Percentiles rank a stretch among this genome's conserved stretches.
Conservation (phyloP, 2,113 vertebrate species). For the Macroglossus sobrinus region DNA sequence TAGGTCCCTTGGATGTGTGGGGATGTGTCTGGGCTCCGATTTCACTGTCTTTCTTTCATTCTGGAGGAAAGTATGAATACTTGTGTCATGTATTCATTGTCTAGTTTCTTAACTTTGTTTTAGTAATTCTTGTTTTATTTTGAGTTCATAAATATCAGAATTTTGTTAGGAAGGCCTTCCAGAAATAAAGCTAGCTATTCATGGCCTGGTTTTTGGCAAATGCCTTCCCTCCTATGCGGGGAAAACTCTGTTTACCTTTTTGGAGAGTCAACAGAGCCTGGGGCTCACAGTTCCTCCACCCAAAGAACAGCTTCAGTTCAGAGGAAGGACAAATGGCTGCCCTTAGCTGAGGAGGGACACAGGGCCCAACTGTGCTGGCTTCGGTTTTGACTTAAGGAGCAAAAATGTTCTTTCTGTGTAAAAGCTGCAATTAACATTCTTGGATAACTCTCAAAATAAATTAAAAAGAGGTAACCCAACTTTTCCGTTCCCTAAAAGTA, state of each 20-base stretch:
- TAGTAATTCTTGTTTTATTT: conserved; percentile 13
- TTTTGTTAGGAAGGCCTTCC: conserved; percentile 10
- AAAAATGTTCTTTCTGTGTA: background rate
- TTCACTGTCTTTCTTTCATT: background rate
- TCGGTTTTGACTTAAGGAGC: background rate
- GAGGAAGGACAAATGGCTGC: background rate
- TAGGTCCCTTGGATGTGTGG: background rate
- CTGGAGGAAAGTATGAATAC: background rate
- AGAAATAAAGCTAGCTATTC: conserved; percentile 51
- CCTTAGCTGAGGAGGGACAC: background rate
- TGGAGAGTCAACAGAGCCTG: conserved; percentile 34
- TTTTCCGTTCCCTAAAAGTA: background rate
- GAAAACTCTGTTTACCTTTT: conserved; percentile 45
- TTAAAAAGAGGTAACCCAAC: background rate
- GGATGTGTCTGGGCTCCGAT: background rate
- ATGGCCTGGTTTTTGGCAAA: background rate
- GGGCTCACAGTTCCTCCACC: background rate
- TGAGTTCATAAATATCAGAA: conserved; percentile 35
- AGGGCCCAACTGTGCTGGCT: background rate
- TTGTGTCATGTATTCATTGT: background rate
- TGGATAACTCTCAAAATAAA: conserved; percentile 2
- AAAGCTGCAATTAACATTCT: background rate
- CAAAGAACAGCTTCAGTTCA: background rate
- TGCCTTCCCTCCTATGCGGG: background rate
- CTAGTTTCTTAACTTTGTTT: conserved; percentile 23